phyloP scores from a whole-genome alignment of 2,113 vertebrate genomes.

The Lophius piscatorius region DNA sequence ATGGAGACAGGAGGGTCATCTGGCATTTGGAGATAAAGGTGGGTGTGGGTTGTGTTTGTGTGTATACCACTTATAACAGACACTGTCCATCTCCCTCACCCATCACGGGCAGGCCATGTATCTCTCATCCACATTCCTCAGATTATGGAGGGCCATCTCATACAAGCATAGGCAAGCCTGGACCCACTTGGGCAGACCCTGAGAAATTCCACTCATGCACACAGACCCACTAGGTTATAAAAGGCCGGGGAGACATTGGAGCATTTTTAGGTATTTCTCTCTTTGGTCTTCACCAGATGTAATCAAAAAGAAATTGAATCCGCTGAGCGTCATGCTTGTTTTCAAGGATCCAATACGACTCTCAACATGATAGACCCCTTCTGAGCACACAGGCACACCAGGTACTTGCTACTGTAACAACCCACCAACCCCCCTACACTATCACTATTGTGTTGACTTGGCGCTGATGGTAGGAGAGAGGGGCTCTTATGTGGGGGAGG shows the following conservation, averaged over 20 bases:
- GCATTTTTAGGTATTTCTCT: constrained; percentile 13
- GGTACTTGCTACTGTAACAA: constrained; percentile 38
- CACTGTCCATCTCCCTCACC: constrained; percentile 67
- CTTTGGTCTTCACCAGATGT: neutral
- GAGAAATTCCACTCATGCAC: constrained; percentile 74
- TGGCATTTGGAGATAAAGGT: constrained; percentile 69
- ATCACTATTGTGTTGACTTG: constrained; percentile 63
- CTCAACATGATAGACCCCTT: constrained; percentile 19
- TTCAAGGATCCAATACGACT: constrained; percentile 9
- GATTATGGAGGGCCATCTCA: constrained; percentile 68
- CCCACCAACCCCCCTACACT: constrained; percentile 6
- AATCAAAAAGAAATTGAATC: neutral
- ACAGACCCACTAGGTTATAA: constrained; percentile 44
- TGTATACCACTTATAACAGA: constrained; percentile 51
- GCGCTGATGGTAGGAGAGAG: constrained; percentile 46
- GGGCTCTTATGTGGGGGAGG: constrained; percentile 63
- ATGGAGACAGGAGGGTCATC: constrained; percentile 62
- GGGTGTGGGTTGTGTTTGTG: constrained; percentile 51
- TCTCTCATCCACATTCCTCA: constrained; percentile 73
- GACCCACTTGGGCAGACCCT: constrained; percentile 76
- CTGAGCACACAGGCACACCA: constrained; percentile 31
- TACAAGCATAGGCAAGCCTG: constrained; percentile 72
- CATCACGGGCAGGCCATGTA: constrained; percentile 68
- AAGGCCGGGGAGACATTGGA: constrained; percentile 7
- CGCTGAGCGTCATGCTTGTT: neutral